Base-by-base conservation (phyloP, 2,113 vertebrate species). In the Esox niger region DNA sequence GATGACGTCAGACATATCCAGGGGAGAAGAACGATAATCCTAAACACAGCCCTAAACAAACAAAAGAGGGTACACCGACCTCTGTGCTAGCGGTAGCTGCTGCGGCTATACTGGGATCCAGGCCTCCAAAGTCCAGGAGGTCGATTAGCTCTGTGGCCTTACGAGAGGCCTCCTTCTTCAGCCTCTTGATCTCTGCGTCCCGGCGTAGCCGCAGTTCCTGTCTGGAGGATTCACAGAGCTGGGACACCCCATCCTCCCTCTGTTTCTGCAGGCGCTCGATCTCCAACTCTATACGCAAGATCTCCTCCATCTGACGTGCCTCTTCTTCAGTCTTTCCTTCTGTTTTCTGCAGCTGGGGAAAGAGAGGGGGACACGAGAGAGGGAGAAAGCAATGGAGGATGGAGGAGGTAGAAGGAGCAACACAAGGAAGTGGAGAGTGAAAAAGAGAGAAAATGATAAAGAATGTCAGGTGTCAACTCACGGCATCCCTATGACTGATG, bases 191-290 rank as follows among this genome's bases (percentile, higher is more conserved):
- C 84, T 95, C 94, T 0, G 94, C 94, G 1, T 95, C 92, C n/a
- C 93, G 82, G 4, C 93, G 93, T 4, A 92, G 87, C 68, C 88
- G 92, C 59, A 95, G 89, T 82, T 96, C 94, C 65, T 92, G 93
- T 52, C 91, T 91, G 15, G 93, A 91, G 43, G 89, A 91, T 76
- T 93, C 92, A 15, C 92, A 93, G 38, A 94, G 83, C 80, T 93
- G 91, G 20, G 94, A 94, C 80, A 95, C 92, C 59, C 92, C 92
- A 9, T 95, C 94, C 73, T 93, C 90, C 0, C 93, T 88, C 82
- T 95, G 93, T 82, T 92, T 92, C 79, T 95, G 94, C 77, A 96
- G 59, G 25, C 93, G 93, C 70, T 96, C 94, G 20, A 96, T 97
- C 89, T 97, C 95, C 67, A 88, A 88, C 81, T 96, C 95, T 66